phyloP scores from a whole-genome alignment of 2,113 vertebrate species.

The Tautogolabrus adspersus region DNA sequence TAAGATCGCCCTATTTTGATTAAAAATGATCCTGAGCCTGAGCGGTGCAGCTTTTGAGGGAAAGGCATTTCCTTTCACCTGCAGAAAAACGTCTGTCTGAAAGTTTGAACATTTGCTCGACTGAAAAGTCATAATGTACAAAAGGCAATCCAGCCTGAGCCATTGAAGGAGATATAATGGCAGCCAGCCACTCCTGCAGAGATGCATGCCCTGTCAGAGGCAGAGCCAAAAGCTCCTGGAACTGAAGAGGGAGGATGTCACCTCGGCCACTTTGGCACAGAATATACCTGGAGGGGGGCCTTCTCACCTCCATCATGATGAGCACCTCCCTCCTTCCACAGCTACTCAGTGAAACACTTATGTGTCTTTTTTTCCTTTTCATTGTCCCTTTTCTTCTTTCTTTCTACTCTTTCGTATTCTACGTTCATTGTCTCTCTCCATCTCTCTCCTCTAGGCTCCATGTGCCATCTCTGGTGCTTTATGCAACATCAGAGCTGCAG shows the following conservation, averaged over 20 bases:
- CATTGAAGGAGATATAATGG: constrained; percentile 44
- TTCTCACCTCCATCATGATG: constrained; percentile 45
- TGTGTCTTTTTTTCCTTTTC: constrained; percentile 31
- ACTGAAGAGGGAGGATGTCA: constrained; percentile 25
- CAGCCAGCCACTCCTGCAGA: constrained; percentile 50
- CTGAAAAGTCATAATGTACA: constrained; percentile 33
- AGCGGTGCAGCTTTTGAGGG: constrained; percentile 4
- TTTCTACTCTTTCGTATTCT: constrained; percentile 44
- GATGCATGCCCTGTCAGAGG: constrained; percentile 46
- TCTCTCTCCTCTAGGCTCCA: constrained; percentile 55
- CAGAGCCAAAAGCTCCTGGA: constrained; percentile 34
- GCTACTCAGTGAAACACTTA: constrained; percentile 32
- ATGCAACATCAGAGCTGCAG: constrained; percentile 55
- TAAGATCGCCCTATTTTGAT: constrained; percentile 34
- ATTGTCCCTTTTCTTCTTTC: constrained; percentile 22
- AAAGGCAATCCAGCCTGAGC: constrained; percentile 38
- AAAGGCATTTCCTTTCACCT: constrained; percentile 13
- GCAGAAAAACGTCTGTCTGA: constrained; percentile 11
- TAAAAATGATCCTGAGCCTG: constrained; percentile 4
- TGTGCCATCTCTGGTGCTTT: constrained; percentile 49
- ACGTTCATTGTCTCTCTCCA: constrained; percentile 44
- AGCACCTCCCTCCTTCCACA: constrained; percentile 7
- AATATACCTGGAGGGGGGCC: constrained; percentile 44
- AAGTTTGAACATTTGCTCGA: constrained; percentile 38
- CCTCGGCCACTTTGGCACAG: constrained; percentile 45